A percentile compares a stretch with the other conserved stretches of the same genome.
These are phyloP conservation scores for Zaprionus ghesquierei DNA, from an alignment of 1,140 invertebrate genomes.

Conservation along the genomic window DNA sequence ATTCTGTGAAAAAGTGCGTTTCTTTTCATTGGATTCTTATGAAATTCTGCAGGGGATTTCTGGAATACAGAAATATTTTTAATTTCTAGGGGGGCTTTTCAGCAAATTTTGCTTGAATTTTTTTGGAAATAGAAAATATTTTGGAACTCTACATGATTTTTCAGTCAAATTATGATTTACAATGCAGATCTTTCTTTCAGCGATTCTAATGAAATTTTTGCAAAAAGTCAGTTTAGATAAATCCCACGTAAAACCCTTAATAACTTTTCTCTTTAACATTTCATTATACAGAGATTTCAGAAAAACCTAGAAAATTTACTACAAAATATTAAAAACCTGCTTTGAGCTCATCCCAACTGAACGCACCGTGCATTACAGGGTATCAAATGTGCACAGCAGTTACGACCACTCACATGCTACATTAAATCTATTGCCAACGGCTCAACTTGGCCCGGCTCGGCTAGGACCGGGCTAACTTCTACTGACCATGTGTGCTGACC, in stretches of 20 bases:
- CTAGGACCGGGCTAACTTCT: slow-evolving; percentile 9
- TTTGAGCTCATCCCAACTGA: not conserved
- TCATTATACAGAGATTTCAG: no score
- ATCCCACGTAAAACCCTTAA: no score
- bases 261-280: no score
- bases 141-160: no score
- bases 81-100: no score
- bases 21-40: not conserved
- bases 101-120: no score
- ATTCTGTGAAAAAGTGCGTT: not conserved
- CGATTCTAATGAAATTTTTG: no score
- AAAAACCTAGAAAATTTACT: not conserved
- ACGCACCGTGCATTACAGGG: not conserved
- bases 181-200: no score
- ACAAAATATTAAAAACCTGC: not conserved
- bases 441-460: not conserved
- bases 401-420: slow-evolving; percentile 64
- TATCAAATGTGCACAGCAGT: slow-evolving; percentile 29
- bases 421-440: slow-evolving; percentile 51
- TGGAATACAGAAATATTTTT: no score
- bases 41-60: not conserved
- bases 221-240: no score
- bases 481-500: not conserved
- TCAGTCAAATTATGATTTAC: no score
- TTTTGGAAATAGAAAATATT: no score